These are phyloP conservation scores for Drosophila stalkeri DNA, from an alignment of 2,888 invertebrate species.

Conservation along the genomic window DNA sequence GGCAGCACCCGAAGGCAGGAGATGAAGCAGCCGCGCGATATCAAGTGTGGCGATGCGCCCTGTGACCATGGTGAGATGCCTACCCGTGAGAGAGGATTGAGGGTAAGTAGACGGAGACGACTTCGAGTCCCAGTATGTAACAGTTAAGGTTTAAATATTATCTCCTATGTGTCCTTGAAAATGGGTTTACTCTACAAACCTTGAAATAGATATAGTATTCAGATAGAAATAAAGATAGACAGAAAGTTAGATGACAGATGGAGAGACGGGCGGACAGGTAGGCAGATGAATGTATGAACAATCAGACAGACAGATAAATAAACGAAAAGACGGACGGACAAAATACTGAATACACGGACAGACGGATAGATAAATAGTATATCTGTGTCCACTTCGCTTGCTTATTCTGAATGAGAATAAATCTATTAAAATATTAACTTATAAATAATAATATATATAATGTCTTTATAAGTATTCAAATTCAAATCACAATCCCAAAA, in stretches of 20 bases:
- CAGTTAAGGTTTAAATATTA: too few species aligned
- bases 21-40: conserved; percentile 92
- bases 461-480: too few species aligned
- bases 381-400: too few species aligned
- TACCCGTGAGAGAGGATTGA: conserved; percentile 83
- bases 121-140: not conserved
- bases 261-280: not conserved
- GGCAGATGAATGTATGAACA: too few species aligned
- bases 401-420: too few species aligned
- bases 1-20: conserved; percentile 93
- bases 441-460: too few species aligned
- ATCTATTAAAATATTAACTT: too few species aligned
- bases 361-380: not conserved
- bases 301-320: not conserved
- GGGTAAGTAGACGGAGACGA: conserved; percentile 71
- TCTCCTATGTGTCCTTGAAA: not conserved
- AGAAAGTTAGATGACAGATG: not conserved
- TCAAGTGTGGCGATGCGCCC: conserved; percentile 87
- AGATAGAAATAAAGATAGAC: not conserved
- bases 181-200: not conserved
- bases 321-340: not conserved
- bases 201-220: not conserved
- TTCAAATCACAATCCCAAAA: too few species aligned
- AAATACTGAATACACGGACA: not conserved
- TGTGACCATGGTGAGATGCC: conserved; percentile 85